Base-by-base conservation (phyloP, 2,797 vertebrate species). In the Ispidina picta region DNA sequence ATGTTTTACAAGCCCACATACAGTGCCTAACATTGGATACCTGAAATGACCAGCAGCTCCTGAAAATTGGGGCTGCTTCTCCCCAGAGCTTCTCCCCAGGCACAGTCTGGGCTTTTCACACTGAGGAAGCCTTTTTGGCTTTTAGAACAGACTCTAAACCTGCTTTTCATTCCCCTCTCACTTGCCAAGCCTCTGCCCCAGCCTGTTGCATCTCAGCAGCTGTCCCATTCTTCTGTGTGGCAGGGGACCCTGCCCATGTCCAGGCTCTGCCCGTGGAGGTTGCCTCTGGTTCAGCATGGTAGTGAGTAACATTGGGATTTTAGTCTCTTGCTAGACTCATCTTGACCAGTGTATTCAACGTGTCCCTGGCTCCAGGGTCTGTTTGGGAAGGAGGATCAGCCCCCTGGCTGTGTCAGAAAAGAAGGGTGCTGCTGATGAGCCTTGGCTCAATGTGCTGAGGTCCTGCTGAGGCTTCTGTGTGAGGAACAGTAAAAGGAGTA, bases 321-420 rank as follows among this genome's bases (percentile, higher is more conserved):
- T 28, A 7, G 58, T 31, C 35, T 55, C 37, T 46, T 84, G 78
- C 86, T 70, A 75, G 68, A 14, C 48, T 78, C 4, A 0, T 31
- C 37, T 58, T 1, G 1, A 19, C 48, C 41, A 10, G 74, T 2
- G 0, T 1, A 2, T n/a, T 33, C n/a, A 1, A 11, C 31, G 25
- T 66, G 28, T 6, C 55, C n/a, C 46, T 69, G 89, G 51, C 49
- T 62, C 21, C 46, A 12, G 63, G 69, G 23, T 37, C 9, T 29
- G 48, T 55, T 31, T 63, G 5, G 3, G 33, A 9, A 44, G 71
- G 35, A 81, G 43, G n/a, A 54, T 20, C 62, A 79, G 59, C 79
- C 46, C 31, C 46, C 0, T 0, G 21, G 46, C 15, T 1, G 1
- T 19, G 15, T 46, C 46, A 16, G 55, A 44, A 70, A 29, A 3